These are phyloP conservation scores for Microdon myrmicae DNA, from an alignment of 2,888 invertebrate genomes.

Conservation along the genomic window DNA sequence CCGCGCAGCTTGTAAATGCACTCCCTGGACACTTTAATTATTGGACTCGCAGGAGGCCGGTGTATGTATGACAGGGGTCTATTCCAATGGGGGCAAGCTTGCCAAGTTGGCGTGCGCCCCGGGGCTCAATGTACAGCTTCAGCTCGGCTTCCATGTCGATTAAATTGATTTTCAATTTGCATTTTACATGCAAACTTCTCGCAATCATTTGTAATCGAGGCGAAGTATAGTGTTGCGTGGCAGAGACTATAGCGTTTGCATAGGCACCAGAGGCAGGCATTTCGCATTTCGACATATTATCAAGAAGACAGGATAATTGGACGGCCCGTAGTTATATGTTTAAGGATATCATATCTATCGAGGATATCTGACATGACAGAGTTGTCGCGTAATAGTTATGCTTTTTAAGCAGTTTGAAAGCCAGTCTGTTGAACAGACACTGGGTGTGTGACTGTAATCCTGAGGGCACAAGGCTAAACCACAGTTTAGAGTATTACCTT, in stretches of 20 bases:
- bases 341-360: conserved; percentile 46
- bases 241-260: background rate
- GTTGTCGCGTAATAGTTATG: conserved; percentile 41
- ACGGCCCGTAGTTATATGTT: conserved; percentile 43
- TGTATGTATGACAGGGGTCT: conserved; percentile 6
- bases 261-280: too few species aligned
- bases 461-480: too few species aligned
- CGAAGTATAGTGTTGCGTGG: conserved; percentile 39
- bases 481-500: too few species aligned
- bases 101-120: conserved; percentile 15
- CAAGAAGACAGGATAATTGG: conserved; percentile 42
- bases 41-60: conserved; percentile 23
- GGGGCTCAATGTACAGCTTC: conserved; percentile 20
- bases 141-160: conserved; percentile 43
- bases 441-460: too few species aligned
- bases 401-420: conserved; percentile 31
- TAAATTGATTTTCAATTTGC: conserved; percentile 53
- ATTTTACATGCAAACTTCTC: conserved; percentile 52
- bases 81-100: conserved; percentile 10
- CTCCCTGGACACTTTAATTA: conserved; percentile 52
- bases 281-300: too few species aligned
- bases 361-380: conserved; percentile 43
- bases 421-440: too few species aligned
- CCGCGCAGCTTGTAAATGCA: conserved; percentile 46
- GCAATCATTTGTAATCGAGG: conserved; percentile 52